Percentiles rank a stretch among this genome's conserved stretches.
These are phyloP conservation scores for Corythaeola cristata DNA, from an alignment of 2,113 vertebrate species.

Conservation along the genomic window DNA sequence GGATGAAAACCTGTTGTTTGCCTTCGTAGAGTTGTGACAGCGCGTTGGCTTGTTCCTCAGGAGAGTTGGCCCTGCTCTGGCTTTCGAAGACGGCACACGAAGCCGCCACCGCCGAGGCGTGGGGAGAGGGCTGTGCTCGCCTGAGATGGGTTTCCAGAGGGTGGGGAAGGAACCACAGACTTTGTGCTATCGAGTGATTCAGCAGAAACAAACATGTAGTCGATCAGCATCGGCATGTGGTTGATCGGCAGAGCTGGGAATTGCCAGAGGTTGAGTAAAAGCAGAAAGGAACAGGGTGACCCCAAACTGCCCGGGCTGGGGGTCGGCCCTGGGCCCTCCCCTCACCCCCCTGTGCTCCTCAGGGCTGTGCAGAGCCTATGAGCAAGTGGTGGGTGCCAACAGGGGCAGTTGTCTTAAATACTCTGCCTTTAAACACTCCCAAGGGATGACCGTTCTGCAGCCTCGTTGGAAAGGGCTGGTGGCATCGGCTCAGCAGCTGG, in stretches of 20 bases:
- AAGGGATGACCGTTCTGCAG: not conserved
- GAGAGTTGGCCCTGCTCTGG: not conserved
- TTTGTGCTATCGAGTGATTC: not conserved
- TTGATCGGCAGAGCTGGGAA: not conserved
- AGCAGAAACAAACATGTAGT: not conserved
- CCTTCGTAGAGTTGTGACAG: fast-evolving
- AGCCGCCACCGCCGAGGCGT: fast-evolving
- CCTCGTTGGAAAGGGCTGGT: not conserved
- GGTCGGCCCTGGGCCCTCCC: not conserved
- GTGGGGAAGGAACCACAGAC: not conserved
- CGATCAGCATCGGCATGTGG: fast-evolving
- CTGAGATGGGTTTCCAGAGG: not conserved
- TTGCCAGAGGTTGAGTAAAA: not conserved
- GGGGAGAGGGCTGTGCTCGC: not conserved
- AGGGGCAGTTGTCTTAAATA: not conserved
- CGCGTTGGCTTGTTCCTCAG: fast-evolving
- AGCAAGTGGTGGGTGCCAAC: not conserved
- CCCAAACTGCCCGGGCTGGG: too few relatives aligned
- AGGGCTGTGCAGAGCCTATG: not conserved
- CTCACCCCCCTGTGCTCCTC: not conserved
- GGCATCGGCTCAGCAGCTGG: not conserved
- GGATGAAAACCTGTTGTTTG: not conserved
- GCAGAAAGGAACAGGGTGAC: not conserved
- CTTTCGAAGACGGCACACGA: fast-evolving
- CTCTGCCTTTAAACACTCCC: not conserved